Evolutionary conservation across 2,888 invertebrate genomes (phyloP).

Genomic region (Drosophila macrothrix): DNA sequence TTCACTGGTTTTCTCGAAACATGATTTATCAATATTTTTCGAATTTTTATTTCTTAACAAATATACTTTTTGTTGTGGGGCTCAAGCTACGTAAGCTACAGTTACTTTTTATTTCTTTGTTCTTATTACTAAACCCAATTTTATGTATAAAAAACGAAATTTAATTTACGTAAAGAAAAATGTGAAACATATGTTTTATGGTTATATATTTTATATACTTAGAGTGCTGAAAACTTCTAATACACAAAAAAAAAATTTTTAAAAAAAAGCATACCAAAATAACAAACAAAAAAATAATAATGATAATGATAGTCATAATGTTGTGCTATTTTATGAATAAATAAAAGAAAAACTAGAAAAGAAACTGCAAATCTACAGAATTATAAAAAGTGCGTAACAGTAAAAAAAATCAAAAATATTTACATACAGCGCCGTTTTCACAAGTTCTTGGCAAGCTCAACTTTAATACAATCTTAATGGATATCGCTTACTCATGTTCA

Average conservation of each 20-base stretch:
- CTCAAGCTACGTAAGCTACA: conserved; percentile 75
- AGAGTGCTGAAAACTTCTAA: conserved; percentile 54
- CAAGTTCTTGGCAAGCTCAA: conserved; percentile 1
- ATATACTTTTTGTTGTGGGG: conserved; percentile 64
- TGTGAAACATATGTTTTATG: conserved; percentile 71
- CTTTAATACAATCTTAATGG: not conserved
- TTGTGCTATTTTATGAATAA: conserved; percentile 72
- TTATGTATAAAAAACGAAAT: conserved; percentile 67
- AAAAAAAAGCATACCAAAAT: conserved; percentile 68
- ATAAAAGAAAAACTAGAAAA: conserved; percentile 38
- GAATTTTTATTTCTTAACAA: conserved; percentile 16
- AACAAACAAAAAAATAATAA: conserved; percentile 51
- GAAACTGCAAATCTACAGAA: conserved; percentile 31
- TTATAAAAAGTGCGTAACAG: conserved; percentile 10
- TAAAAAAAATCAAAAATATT: not conserved
- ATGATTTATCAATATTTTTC: conserved; percentile 23
- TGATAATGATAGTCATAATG: conserved; percentile 54
- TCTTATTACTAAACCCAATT: conserved; percentile 66
- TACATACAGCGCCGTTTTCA: not conserved
- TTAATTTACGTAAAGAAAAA: conserved; percentile 68
- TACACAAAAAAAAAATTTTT: conserved; percentile 43
- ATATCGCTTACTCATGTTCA: not conserved
- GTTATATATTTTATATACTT: conserved; percentile 59
- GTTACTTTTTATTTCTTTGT: conserved; percentile 51
- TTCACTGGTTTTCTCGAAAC: conserved; percentile 17